Evolutionary conservation across 30 jellyfish, hydroid and myxozoan species (phyloP), one percentile per base, ranked within the genome.

Genomic region (Aurelia aurita complex sp. Pacific): DNA sequence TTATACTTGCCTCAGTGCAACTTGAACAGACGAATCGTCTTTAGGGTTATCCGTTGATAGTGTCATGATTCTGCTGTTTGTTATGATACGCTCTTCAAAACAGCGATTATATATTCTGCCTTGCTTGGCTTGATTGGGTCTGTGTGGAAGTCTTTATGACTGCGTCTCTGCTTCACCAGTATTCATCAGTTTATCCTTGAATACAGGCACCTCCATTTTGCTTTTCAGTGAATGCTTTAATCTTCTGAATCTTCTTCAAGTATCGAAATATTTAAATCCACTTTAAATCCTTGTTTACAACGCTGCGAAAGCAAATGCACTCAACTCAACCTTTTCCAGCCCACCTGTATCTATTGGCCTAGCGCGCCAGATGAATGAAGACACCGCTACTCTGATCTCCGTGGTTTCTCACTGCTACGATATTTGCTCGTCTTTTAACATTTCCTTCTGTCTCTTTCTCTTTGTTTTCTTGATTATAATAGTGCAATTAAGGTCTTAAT

Each of bases 21-120:
- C 97, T 76, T 78, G 77, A 15, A 89, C 97, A 6, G 97, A 89
- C 15, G 93, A 57, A 67, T 89, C 97, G 43, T 87, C 96, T 76
- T 60, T 73, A 5, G 87, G 77, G 61, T 65, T 81, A 15, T 80
- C 89, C 69, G 90, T 66, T 74, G 54, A 42, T 15, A 86, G 38
- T 2, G 95, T 76, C 89, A 76, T 86, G 36, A 42, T 62, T 38
- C 14, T 46, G 57, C 57, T 46, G 34, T 23, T 69, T 18, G 72
- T 63, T 63, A 11, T 63, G 33, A n/a, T 63, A 32, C 14, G 72
- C 38, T n/a, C 1, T 18, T 63, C 72, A 63, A n/a, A 32, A n/a
- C 72, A 32, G 72, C 38, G 18, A 32, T 63, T 11, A 10, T 63
- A n/a, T 63, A 1, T 18, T 63, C 36, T 63, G 38, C 38, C 14